Percentiles rank a stretch among this genome's conserved stretches.
phyloP scores from a whole-genome alignment of 2,797 vertebrate genomes.

The Bovichtus variegatus region DNA sequence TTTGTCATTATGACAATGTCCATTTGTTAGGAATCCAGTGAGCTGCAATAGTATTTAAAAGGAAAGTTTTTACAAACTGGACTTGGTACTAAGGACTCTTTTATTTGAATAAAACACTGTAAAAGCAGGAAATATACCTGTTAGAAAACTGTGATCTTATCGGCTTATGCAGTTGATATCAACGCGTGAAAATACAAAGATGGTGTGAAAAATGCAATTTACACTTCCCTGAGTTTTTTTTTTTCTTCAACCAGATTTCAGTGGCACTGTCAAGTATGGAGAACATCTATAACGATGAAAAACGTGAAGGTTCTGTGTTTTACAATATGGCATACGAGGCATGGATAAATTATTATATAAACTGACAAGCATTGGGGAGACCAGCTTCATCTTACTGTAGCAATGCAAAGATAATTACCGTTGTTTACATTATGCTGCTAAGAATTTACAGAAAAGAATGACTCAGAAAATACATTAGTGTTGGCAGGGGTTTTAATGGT shows the following conservation, averaged over 20 bases:
- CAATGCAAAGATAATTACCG: constrained; percentile 55
- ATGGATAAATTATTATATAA: constrained; percentile 20
- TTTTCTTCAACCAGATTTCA: constrained; percentile 25
- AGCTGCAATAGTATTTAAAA: background rate
- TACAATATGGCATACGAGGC: constrained; percentile 7
- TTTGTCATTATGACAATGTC: constrained; percentile 31
- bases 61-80: background rate
- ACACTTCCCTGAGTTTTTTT: too few relatives aligned
- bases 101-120: constrained; percentile 21
- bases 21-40: constrained; percentile 11
- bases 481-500: constrained; percentile 55
- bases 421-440: constrained; percentile 52
- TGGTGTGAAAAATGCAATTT: constrained; percentile 57
- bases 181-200: constrained; percentile 45
- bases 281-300: constrained; percentile 11
- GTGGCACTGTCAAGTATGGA: constrained; percentile 5
- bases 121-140: constrained; percentile 17
- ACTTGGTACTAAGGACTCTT: background rate
- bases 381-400: constrained; percentile 17
- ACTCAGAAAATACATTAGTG: constrained; percentile 48
- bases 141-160: constrained; percentile 34
- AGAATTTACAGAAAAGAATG: constrained; percentile 53
- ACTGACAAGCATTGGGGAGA: constrained; percentile 26
- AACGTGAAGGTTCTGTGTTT: constrained; percentile 5
- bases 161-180: constrained; percentile 44